Base-by-base conservation (phyloP, 1,140 invertebrate genomes). In the Lysiphlebus fabarum region DNA sequence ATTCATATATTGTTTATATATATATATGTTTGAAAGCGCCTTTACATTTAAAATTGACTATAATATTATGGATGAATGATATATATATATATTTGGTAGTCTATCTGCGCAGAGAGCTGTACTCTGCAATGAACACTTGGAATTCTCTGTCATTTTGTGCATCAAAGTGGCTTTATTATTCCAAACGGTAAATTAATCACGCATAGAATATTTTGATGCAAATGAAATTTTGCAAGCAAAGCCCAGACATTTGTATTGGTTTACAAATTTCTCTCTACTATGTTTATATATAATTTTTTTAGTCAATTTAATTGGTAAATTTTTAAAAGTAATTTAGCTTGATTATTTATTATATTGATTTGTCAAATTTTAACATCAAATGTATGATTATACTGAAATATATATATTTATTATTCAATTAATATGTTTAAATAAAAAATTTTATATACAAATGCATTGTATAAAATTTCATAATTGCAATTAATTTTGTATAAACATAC, bases 161-260 rank as follows among this genome's bases (percentile, higher is more conserved):
- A 38, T 11, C 42, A 56, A 56, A 56, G 44, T 56, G 54, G 44
- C 33, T 56, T 56, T 43, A 56, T 56, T 56, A 56, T 56, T 56
- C 47, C 54, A 14, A 43, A 56, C 47, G 43, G 54, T 56, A 33
- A 56, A 56, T 56, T 48, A 56, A 34, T 56, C 43, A 47, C 12
- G 33, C 40, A 34, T 26, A 38, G 43, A 8, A n/a, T 26, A 36
- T 36, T 10, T 26, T 26, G 14, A 47, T 33, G 44, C 34, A 10
- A 44, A 56, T 56, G 44, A 44, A 56, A 56, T 56, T 56, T 47
- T 47, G 17, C 43, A 11, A 56, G 34, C 33, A 45, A 17, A 6
- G 17, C 40, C n/a, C 41, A 14, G 37, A 55, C 44, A 55, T 55
- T 56, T 43, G 54, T 8, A 56, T 56, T 47, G 44, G 44, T 43